Percentiles rank a stretch among this genome's conserved stretches.
These are phyloP conservation scores for Mythimna lalbum DNA, from an alignment of 2,888 invertebrate genomes.

Conservation along the genomic window DNA sequence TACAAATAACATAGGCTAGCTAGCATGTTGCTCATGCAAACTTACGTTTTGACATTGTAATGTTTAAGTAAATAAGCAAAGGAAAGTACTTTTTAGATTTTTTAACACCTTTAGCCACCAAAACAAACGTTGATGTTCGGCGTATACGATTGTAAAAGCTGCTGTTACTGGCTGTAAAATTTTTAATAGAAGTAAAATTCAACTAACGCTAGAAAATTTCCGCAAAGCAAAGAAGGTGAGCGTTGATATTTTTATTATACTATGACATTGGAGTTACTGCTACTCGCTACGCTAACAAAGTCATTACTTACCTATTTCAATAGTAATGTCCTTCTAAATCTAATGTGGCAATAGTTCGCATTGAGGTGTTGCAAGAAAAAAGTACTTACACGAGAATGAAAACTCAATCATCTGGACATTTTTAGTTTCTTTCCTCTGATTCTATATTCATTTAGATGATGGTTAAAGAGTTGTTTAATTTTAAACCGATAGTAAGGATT, in stretches of 20 bases:
- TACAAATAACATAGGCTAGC: background rate
- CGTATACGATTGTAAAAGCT: background rate
- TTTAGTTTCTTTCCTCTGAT: background rate
- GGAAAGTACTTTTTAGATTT: background rate
- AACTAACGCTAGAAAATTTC: constrained; percentile 13
- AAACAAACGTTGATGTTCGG: background rate
- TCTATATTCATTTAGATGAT: background rate
- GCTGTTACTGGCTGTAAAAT: too few relatives aligned
- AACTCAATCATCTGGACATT: background rate
- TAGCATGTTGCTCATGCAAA: background rate
- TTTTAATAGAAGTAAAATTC: background rate
- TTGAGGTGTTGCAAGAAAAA: constrained; percentile 38
- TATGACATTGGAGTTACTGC: constrained; percentile 29
- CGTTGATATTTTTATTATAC: constrained; percentile 16
- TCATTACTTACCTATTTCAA: constrained; percentile 31
- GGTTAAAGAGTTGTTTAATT: background rate
- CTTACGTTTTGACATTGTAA: background rate
- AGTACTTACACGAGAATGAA: background rate
- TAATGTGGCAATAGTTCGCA: constrained; percentile 37
- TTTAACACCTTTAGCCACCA: background rate
- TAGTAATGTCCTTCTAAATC: constrained; percentile 37
- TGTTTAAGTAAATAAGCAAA: background rate
- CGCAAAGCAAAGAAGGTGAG: constrained; percentile 3
- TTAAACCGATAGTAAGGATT: background rate
- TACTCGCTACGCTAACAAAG: constrained; percentile 21